Base-by-base conservation (phyloP, 2,888 invertebrate genomes). In the Synanthedon andrenaeformis region DNA sequence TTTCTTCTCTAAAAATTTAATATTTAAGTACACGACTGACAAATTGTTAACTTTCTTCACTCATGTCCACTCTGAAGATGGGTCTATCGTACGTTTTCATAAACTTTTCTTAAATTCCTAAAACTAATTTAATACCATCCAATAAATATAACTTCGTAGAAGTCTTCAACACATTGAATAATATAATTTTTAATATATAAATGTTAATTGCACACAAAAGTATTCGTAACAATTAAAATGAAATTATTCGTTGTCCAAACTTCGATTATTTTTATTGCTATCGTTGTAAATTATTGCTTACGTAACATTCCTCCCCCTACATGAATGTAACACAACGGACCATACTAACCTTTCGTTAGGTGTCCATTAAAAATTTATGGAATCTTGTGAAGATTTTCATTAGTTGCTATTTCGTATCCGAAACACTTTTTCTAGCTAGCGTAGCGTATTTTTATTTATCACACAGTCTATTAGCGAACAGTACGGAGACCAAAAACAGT, bases 231-330 rank as follows among this genome's bases (percentile, higher is more conserved):
- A 64, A 63, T 60, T 19, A 45, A 45, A 63, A 69, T 62, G 66
- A 64, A 66, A 68, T 53, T 54, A 65, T 79, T 82, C 82, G 82
- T 79, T 82, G 82, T 81, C 57, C 14, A 64, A 61, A 61, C 59
- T 74, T 79, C 76, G 71, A 75, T 77, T 64, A 45, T 13, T 53
- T 49, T 67, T 69, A 70, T 73, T 71, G 70, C 71, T 73, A 66
- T 74, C 76, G 72, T 77, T 79, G 70, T 65, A 17, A 49, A 58
- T 59, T 62, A 63, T 62, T 65, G 57, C 59, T 69, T 74, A 67
- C 12, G 19, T 65, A 66, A 66, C 61, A 65, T 59, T 56, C 63
- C 64, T 35, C 62, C 65, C 66, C 57, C 54, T 57, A 61, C 60
- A 61, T 60, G 63, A 61, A 61, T 59, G 59, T 62, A 54, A 54